Evolutionary conservation across 2,797 vertebrate species (phyloP).

Genomic region (Pteronotus mesoamericanus): DNA sequence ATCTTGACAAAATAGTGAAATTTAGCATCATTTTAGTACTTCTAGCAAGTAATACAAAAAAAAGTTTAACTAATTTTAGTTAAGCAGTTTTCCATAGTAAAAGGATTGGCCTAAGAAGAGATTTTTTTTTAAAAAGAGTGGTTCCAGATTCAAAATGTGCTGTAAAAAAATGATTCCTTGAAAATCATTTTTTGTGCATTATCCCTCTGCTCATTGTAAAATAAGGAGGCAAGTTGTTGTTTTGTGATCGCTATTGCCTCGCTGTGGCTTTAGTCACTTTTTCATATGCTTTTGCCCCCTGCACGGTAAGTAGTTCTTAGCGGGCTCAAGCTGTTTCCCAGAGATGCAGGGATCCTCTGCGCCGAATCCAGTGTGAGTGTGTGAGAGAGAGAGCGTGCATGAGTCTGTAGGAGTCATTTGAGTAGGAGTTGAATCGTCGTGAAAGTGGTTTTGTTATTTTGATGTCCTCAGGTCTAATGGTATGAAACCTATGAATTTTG

Average conservation of each 20-base stretch:
- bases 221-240: not conserved
- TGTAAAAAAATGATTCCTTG: not conserved
- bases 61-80: not conserved
- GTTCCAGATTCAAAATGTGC: not conserved
- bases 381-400: not conserved
- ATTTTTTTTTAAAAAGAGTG: not conserved
- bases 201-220: not conserved
- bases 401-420: not conserved
- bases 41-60: not conserved
- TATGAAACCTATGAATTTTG: not conserved
- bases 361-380: not conserved
- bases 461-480: not conserved
- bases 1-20: not conserved
- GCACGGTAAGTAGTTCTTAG: not conserved
- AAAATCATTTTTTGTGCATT: not conserved
- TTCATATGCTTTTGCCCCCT: not conserved
- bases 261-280: not conserved
- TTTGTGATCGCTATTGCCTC: not conserved
- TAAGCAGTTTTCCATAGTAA: not conserved
- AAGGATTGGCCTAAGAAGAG: not conserved
- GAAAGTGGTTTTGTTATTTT: not conserved
- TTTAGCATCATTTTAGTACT: not conserved
- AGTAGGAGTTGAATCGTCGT: not conserved
- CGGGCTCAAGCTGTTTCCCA: not conserved
- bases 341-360: not conserved